Base-by-base conservation (phyloP, 2,888 invertebrate genomes). In the Matsumyia berberina region DNA sequence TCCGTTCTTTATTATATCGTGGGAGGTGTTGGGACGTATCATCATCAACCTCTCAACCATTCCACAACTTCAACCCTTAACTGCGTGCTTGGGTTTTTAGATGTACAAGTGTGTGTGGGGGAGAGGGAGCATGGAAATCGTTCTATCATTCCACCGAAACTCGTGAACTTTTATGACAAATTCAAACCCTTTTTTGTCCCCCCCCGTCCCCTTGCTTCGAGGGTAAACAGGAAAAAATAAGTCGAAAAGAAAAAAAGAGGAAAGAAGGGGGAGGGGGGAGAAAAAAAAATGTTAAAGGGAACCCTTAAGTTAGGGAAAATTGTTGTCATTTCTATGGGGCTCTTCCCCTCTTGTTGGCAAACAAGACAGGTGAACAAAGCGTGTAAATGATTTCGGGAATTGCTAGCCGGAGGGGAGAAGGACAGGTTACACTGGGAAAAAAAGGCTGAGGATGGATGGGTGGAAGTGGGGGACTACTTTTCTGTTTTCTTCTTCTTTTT, bases 291-390 rank as follows among this genome's bases (percentile, higher is more conserved):
- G 24, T 24, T 1, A 24, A 24, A 24, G 24, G 24, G 24, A 49
- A 15, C 12, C 46, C 51, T 33, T 55, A 74, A 64, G 31, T 73
- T 64, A 29, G 46, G 66, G 42, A 76, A 46, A 57, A 58, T 51
- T 76, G 57, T 76, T 76, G 76, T 76, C 66, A 67, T 67, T 76
- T 57, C 57, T 57, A 67, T 67, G 76, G 76, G 58, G 66, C 66
- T 58, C 58, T 66, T 49, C 4, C 24, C 24, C 24, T 24, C 24
- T 24, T 24, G 24, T 24, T 24, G 24, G 33, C 66, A 58, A 67
- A 66, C 66, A 67, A 66, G 66, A 33, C 76, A 76, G 76, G 76
- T 76, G 76, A 66, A 76, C 66, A 66, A 58, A 67, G 76, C 76
- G 49, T 76, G 66, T 67, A 76, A 76, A 76, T 76, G 49, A 66